A percentile compares a stretch with the other conserved stretches of the same genome.
Conservation (phyloP, 2,113 vertebrate species). For the Oplegnathus fasciatus region DNA sequence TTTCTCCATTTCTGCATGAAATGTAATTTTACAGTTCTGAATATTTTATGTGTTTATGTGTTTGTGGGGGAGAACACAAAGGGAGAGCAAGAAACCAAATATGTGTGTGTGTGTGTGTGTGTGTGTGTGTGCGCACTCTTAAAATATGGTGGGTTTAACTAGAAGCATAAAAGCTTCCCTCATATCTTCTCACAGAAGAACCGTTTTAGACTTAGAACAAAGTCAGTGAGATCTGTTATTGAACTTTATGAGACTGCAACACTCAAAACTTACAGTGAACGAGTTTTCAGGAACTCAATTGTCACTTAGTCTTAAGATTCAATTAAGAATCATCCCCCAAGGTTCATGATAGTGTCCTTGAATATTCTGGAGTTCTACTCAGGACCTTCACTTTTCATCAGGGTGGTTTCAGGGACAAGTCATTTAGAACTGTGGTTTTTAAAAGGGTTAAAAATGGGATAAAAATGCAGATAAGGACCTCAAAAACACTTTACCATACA, state of each 20-base stretch:
- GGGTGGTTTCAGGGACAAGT: neutral
- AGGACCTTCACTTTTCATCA: neutral
- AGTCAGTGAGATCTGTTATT: neutral
- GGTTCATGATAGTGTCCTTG: neutral
- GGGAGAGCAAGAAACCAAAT: too few relatives aligned
- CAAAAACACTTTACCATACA: neutral
- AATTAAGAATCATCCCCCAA: neutral
- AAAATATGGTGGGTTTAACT: neutral
- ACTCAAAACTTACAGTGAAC: neutral
- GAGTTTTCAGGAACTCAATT: neutral
- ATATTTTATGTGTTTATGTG: neutral
- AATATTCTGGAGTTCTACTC: neutral
- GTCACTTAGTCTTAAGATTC: neutral
- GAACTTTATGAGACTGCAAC: too few relatives aligned
- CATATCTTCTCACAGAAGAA: neutral
- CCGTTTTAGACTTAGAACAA: neutral
- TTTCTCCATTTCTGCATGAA: neutral
- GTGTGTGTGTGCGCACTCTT: neutral
- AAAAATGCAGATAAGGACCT: neutral
- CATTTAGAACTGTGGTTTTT: too few relatives aligned
- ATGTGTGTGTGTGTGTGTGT: too few relatives aligned
- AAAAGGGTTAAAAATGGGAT: too few relatives aligned
- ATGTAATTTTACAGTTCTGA: neutral
- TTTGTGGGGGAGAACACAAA: neutral
- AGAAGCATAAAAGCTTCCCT: neutral